Conservation (phyloP, 2,888 invertebrate species). For the Torymus auratus region DNA sequence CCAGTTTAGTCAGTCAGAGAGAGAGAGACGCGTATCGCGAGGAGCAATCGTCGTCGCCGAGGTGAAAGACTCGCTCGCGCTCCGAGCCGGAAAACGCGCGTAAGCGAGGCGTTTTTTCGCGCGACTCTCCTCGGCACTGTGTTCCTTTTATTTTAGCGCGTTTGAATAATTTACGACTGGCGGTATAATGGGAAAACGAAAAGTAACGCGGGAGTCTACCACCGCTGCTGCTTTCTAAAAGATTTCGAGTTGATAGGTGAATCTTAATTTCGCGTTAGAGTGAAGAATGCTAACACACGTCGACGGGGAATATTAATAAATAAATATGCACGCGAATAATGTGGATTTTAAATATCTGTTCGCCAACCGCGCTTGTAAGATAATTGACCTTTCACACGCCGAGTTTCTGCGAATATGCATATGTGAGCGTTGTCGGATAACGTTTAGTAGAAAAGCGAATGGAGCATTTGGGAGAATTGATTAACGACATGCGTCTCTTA, state of each 20-base stretch:
- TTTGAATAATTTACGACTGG: conserved; percentile 47
- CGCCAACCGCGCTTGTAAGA: too few species aligned
- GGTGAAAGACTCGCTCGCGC: not conserved
- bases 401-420: too few species aligned
- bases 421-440: too few species aligned
- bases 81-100: conserved; percentile 1
- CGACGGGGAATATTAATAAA: not conserved
- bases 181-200: conserved; percentile 9
- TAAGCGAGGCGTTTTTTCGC: too few species aligned
- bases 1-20: conserved; percentile 16
- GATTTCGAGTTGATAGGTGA: conserved; percentile 25
- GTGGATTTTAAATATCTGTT: too few species aligned
- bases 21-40: conserved; percentile 13
- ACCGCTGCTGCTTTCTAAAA: not conserved
- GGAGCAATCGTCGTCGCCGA: conserved; percentile 12
- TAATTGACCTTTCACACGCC: too few species aligned
- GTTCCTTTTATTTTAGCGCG: conserved; percentile 7
- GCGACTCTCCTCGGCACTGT: not conserved
- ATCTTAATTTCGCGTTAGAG: not conserved
- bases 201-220: too few species aligned
- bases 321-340: not conserved
- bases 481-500: too few species aligned
- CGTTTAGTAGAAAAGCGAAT: too few species aligned
- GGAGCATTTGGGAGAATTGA: too few species aligned
- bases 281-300: not conserved